Conservation (phyloP, 2,888 invertebrate genomes). For the Yponomeuta plumbellus region DNA sequence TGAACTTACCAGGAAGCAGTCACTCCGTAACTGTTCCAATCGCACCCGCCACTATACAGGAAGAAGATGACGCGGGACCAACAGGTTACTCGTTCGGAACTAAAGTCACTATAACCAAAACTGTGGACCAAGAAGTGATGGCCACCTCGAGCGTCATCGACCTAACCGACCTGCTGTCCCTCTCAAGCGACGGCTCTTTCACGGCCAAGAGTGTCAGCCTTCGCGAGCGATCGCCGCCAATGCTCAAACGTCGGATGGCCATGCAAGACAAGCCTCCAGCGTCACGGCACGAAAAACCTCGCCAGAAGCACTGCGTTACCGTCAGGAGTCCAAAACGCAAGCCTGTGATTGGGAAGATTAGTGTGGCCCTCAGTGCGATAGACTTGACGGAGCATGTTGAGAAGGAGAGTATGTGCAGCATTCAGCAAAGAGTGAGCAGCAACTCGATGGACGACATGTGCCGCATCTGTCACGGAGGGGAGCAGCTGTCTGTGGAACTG, state of each 20-base stretch:
- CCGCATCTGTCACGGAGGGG: conserved; percentile 67
- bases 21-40: not conserved
- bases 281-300: not conserved
- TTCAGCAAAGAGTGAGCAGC: not conserved
- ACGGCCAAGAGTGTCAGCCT: not conserved
- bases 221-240: not conserved
- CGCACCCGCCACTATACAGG: not conserved
- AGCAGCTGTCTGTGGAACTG: conserved; percentile 43
- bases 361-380: not conserved
- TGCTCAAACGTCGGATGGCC: not conserved
- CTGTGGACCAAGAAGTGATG: not conserved
- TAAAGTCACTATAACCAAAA: not conserved
- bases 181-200: not conserved
- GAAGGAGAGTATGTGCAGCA: not conserved
- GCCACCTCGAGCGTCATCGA: not conserved
- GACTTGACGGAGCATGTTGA: not conserved
- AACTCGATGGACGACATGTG: conserved; percentile 46
- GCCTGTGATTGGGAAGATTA: conserved; percentile 30
- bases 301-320: conserved; percentile 48
- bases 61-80: not conserved
- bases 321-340: conserved; percentile 58
- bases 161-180: not conserved
- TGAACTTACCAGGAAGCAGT: not conserved
- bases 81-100: not conserved
- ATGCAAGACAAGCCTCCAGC: not conserved